phyloP scores from a whole-genome alignment of 1,140 invertebrate genomes.

The Parasteatoda tepidariorum region DNA sequence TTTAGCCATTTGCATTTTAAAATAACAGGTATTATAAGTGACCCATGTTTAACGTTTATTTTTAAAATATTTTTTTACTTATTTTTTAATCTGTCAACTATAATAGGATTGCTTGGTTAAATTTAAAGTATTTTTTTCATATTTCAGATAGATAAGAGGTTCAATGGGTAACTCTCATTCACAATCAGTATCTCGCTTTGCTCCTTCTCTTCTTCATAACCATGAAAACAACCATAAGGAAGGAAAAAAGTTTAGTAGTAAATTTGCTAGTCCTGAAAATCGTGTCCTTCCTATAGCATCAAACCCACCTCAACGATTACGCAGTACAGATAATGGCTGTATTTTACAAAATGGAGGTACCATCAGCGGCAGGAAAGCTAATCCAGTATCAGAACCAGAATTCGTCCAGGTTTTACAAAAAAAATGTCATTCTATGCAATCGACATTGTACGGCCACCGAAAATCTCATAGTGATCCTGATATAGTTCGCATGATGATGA shows the following conservation, averaged over 20 bases:
- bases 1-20: too few species aligned
- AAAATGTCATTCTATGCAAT: neutral
- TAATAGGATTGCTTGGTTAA: too few species aligned
- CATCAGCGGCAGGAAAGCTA: constrained; percentile 75
- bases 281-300: constrained; percentile 38
- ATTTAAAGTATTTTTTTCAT: too few species aligned
- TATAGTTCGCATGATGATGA: constrained; percentile 43
- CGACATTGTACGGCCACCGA: constrained; percentile 39
- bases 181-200: constrained; percentile 8
- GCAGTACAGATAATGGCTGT: constrained; percentile 81
- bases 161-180: neutral
- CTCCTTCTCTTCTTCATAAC: constrained; percentile 14
- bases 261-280: constrained; percentile 52
- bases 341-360: constrained; percentile 84
- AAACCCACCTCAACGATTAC: constrained; percentile 72
- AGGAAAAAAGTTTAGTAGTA: constrained; percentile 1
- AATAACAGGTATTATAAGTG: too few species aligned
- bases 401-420: constrained; percentile 22
- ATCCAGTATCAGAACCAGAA: constrained; percentile 1
- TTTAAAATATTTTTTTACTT: too few species aligned
- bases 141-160: neutral
- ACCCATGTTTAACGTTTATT: too few species aligned
- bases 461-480: constrained; percentile 58
- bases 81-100: too few species aligned
- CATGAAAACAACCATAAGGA: constrained; percentile 16